Evolutionary conservation across 1,140 invertebrate genomes (phyloP).

Genomic region (Tribolium castaneum): DNA sequence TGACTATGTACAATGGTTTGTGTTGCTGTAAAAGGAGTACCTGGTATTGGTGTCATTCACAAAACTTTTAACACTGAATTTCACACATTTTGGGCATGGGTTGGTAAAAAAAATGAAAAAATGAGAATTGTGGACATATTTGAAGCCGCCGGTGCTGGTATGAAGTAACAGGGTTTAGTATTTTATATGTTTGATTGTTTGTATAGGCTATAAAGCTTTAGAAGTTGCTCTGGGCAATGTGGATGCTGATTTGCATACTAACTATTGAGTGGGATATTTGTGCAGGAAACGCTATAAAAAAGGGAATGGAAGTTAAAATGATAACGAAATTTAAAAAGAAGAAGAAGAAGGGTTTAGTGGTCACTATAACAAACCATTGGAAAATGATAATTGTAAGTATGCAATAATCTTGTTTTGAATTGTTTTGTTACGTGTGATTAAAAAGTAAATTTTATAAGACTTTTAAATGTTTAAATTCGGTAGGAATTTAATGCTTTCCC

Average conservation of each 20-base stretch:
- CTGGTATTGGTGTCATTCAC: constrained; percentile 95
- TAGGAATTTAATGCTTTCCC: no score
- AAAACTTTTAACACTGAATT: constrained; percentile 80
- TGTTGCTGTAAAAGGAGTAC: constrained; percentile 89
- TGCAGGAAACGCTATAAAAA: constrained; percentile 94
- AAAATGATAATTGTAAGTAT: constrained; percentile 37
- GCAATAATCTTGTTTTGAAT: background rate
- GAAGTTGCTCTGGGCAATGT: constrained; percentile 87
- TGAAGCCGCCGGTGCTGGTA: constrained; percentile 65
- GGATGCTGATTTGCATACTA: constrained; percentile 92
- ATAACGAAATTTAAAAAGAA: constrained; percentile 70
- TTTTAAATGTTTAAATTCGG: no score
- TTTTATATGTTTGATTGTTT: no score
- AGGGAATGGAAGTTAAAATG: constrained; percentile 72
- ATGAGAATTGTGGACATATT: constrained; percentile 54
- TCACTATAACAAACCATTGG: constrained; percentile 67
- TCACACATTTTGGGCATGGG: constrained; percentile 89
- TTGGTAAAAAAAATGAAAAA: constrained; percentile 67
- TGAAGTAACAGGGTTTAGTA: no score
- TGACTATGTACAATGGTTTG: constrained; percentile 98
- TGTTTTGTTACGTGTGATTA: no score
- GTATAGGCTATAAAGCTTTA: constrained; percentile 84
- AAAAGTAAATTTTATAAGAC: no score
- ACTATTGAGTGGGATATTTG: constrained; percentile 99
- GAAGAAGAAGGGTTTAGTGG: constrained; percentile 71